Evolutionary conservation across 2,888 invertebrate species (phyloP).

Genomic region (Apamea epomidion): DNA sequence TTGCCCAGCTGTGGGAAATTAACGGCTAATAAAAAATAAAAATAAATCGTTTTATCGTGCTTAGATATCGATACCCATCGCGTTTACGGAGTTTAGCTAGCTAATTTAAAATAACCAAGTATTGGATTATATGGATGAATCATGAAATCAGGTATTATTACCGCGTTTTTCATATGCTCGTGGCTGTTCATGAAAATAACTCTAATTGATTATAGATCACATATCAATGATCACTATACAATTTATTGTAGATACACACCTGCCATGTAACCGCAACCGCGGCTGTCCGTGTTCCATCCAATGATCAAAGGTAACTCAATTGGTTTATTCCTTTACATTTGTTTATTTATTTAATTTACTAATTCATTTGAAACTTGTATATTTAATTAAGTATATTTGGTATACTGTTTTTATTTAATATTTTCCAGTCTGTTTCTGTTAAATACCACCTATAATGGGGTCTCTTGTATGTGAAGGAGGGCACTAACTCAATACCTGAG

Average conservation of each 20-base stretch:
- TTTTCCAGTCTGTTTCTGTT: not conserved
- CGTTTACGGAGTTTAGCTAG: too few species aligned
- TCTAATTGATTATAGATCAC: not conserved
- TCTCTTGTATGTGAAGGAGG: too few species aligned
- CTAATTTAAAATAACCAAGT: too few species aligned
- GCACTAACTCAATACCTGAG: too few species aligned
- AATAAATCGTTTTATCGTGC: too few species aligned
- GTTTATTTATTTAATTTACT: constrained; percentile 17
- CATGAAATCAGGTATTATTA: not conserved
- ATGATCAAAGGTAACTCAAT: constrained; percentile 29
- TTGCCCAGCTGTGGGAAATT: too few species aligned
- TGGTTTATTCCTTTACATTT: constrained; percentile 27
- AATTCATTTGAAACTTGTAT: not conserved
- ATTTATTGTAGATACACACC: not conserved
- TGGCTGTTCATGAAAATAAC: not conserved
- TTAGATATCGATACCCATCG: too few species aligned
- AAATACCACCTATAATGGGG: not conserved
- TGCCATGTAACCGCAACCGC: constrained; percentile 16
- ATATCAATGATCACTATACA: not conserved
- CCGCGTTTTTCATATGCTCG: not conserved
- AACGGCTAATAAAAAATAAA: too few species aligned
- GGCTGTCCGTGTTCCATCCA: constrained; percentile 7
- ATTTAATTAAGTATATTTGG: not conserved
- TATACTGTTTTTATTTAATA: not conserved
- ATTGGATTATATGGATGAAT: too few species aligned